Evolutionary conservation across 2,888 invertebrate species (phyloP), one percentile per base, ranked within the genome.

Genomic region (Hyposoter dolosus): DNA sequence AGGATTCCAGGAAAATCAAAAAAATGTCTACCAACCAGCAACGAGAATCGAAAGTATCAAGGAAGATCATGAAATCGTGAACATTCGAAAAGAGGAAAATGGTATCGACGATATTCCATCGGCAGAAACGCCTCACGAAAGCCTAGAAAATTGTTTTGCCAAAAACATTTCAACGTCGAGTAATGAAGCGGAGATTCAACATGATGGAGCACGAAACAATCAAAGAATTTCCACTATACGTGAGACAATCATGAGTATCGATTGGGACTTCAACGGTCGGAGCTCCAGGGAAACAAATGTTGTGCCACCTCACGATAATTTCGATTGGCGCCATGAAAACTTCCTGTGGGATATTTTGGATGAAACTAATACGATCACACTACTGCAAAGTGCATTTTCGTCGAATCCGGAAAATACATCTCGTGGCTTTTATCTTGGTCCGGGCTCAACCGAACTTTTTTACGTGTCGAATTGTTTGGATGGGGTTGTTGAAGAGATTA

Each of bases 401-500:
- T 88, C 85, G 19, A 84, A 86, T 77, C 77, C 82, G 9, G 87
- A 83, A 35, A 86, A 85, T 68, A 79, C 85, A 43, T 53, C 72
- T 3, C 82, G 88, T 69, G 89, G 88, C 12, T 89, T 88, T 78
- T 69, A 84, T 72, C 78, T 89, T 28, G 84, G 86, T 19, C 86
- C 88, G 10, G 75, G 85, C 17, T 84, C 82, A 0, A 69, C 82
- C 3, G 88, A 85, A 45, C 69, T 88, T 1, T 88, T 88, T 69
- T 88, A 89, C 2, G 56, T 87, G 5, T 79, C 87, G 5, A 84
- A 88, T 68, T 85, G 81, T 71, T 66, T 89, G 10, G 83, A 76
- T n/a, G 63, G 80, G 53, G 86, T 88, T 7, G 82, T 89, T 40
- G 72, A 84, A 12, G 89, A 89, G 56, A 88, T 89, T 50, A 85